phyloP scores from a whole-genome alignment of 2,113 vertebrate species.

The Triplophysa dalaica region DNA sequence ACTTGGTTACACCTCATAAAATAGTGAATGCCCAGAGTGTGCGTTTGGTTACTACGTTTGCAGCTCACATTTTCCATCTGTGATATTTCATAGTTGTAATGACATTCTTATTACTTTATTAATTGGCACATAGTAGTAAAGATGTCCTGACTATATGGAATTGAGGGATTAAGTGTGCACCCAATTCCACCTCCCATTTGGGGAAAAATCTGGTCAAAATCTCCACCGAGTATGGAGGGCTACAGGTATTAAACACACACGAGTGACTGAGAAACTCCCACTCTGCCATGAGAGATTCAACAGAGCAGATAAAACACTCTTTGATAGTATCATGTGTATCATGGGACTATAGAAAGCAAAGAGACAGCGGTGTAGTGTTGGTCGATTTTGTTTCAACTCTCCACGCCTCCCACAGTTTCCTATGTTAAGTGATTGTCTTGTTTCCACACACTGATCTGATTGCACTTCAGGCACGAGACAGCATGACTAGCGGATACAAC shows the following conservation, averaged over 20 bases:
- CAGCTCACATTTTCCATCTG: not conserved
- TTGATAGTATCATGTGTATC: not conserved
- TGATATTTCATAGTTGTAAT: not conserved
- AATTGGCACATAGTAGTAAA: not conserved
- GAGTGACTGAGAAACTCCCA: slow-evolving; percentile 44
- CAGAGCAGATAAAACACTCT: not conserved
- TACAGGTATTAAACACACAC: slow-evolving; percentile 5
- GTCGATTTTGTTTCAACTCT: slow-evolving; percentile 38
- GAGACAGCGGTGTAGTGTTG: not conserved
- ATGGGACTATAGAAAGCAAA: slow-evolving; percentile 7
- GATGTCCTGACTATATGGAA: too few relatives aligned
- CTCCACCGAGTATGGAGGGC: slow-evolving; percentile 42
- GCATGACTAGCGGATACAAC: slow-evolving; percentile 90
- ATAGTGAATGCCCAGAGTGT: too few relatives aligned
- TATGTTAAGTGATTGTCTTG: slow-evolving; percentile 63
- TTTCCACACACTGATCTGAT: slow-evolving; percentile 60
- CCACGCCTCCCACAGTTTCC: slow-evolving; percentile 76
- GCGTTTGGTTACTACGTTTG: too few relatives aligned
- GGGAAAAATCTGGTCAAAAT: slow-evolving; percentile 48
- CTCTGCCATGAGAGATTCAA: not conserved
- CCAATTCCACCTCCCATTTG: slow-evolving; percentile 23
- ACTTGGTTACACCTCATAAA: too few relatives aligned
- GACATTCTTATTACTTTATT: not conserved
- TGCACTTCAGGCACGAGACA: slow-evolving; percentile 67
- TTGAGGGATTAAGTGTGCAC: not conserved